phyloP scores from a whole-genome alignment of 2,888 invertebrate species.

The Patella depressa region DNA sequence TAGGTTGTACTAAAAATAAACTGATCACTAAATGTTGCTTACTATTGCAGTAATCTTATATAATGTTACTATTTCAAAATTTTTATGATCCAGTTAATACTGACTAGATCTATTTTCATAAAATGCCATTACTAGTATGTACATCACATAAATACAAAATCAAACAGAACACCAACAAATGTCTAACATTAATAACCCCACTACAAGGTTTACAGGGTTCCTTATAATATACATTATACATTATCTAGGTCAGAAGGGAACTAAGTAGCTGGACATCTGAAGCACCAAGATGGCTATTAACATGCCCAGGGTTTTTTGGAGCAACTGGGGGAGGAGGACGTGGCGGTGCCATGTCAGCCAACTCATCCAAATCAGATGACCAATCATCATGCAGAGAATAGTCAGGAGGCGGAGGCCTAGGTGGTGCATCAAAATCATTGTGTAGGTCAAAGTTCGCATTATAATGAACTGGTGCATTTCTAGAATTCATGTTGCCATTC shows the following conservation, averaged over 20 bases:
- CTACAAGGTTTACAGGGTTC: no score
- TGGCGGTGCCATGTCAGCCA: background rate
- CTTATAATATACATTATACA: background rate
- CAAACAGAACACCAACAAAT: no score
- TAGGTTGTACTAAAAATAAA: no score
- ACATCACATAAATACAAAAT: no score
- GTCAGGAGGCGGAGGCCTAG: background rate
- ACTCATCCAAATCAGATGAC: slow-evolving; percentile 4
- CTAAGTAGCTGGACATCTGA: background rate
- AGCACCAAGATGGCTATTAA: background rate
- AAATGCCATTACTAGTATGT: no score
- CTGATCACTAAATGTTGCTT: no score
- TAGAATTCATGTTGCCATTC: background rate
- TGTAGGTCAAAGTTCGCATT: background rate
- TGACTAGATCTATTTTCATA: no score
- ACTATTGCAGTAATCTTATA: no score
- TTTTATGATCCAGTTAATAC: no score
- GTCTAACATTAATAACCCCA: no score
- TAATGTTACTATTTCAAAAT: no score
- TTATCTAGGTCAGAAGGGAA: background rate
- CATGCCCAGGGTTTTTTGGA: background rate
- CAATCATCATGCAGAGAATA: slow-evolving; percentile 2
- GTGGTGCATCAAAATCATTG: slow-evolving; percentile 4
- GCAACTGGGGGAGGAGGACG: background rate
- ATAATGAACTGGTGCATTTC: background rate